Conservation (phyloP, 2,113 vertebrate species). For the Phalacrocorax pelagicus region DNA sequence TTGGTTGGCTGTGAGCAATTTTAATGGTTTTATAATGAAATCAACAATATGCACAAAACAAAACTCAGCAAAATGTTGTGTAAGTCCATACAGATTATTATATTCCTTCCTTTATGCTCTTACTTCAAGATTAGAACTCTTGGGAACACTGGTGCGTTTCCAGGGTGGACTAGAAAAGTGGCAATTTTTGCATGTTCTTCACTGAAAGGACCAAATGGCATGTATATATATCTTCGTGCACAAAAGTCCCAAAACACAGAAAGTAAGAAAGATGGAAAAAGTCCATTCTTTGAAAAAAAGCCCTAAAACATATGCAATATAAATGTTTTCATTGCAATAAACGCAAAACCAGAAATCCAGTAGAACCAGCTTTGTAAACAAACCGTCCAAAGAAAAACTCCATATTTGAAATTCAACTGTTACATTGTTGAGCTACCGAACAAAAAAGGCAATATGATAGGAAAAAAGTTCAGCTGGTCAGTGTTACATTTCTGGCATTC, state of each 20-base stretch:
- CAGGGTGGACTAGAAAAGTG: neutral
- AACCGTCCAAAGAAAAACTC: neutral
- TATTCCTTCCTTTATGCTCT: neutral
- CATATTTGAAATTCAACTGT: neutral
- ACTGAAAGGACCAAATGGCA: neutral
- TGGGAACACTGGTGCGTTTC: neutral
- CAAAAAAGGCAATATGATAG: neutral
- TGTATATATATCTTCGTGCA: neutral
- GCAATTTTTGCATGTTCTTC: neutral
- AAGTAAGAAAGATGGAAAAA: neutral
- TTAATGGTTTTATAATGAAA: conserved; percentile 46
- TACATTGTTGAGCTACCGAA: neutral
- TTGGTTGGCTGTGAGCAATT: conserved; percentile 22
- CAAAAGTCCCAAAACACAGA: neutral
- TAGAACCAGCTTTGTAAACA: neutral
- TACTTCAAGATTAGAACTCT: neutral
- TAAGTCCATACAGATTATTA: neutral
- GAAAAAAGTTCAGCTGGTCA: neutral
- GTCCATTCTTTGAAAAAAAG: neutral
- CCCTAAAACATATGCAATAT: neutral
- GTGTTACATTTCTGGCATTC: neutral
- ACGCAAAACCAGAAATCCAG: neutral
- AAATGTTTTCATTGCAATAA: neutral
- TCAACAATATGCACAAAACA: conserved; percentile 2
- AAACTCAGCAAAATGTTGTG: conserved; percentile 24